Evolutionary conservation across 2,888 invertebrate genomes (phyloP).

Genomic region (Scrobipalpa costella): DNA sequence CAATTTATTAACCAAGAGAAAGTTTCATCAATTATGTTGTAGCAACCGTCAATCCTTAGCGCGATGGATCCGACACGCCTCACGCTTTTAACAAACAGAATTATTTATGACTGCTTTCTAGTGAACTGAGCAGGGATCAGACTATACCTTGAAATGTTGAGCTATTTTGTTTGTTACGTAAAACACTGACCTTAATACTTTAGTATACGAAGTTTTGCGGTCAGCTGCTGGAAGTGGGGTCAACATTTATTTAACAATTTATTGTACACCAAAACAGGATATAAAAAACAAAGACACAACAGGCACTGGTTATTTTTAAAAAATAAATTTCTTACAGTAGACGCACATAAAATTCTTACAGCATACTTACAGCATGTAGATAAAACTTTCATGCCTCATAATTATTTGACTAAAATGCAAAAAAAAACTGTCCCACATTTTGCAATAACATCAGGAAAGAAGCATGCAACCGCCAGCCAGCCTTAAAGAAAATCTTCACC

Average conservation of each 20-base stretch:
- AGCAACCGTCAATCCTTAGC: constrained; percentile 14
- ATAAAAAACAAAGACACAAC: too few species aligned
- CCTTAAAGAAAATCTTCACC: too few species aligned
- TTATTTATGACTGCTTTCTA: constrained; percentile 27
- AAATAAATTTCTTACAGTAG: too few species aligned
- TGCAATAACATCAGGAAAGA: too few species aligned
- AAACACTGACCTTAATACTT: background rate
- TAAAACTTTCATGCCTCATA: too few species aligned
- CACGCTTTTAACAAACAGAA: constrained; percentile 16
- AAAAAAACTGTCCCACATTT: too few species aligned
- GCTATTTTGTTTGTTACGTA: background rate
- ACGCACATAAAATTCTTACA: too few species aligned
- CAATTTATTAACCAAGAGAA: constrained; percentile 6
- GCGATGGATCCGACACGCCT: background rate
- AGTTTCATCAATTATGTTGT: constrained; percentile 28
- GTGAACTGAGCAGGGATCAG: constrained; percentile 4
- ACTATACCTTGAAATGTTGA: background rate
- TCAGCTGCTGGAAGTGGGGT: background rate
- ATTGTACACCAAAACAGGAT: too few species aligned
- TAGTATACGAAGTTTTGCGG: background rate
- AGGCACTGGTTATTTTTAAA: too few species aligned
- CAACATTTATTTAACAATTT: background rate
- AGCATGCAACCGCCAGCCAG: too few species aligned
- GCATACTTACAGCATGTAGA: too few species aligned
- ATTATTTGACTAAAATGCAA: too few species aligned